Base-by-base conservation (phyloP, 2,797 vertebrate genomes). In the Adrianichthys oophorus region DNA sequence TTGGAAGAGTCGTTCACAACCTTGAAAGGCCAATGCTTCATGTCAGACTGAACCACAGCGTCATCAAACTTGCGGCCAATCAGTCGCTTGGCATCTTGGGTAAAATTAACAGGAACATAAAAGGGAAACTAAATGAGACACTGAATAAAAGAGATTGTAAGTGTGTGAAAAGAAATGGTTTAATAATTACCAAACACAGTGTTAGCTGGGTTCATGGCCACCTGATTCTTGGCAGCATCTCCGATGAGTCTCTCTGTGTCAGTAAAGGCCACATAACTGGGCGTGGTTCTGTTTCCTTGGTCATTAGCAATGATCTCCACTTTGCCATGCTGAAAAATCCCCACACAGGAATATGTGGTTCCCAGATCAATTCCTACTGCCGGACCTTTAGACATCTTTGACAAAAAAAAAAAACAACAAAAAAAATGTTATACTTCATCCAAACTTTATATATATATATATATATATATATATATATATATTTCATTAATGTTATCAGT, bases 21-120 rank as follows among this genome's bases (percentile, higher is more conserved):
- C 45, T 91, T 92, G 81, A 96, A 97, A 44, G 95, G 95, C 95
- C 95, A 97, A 71, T 94, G 86, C 79, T 95, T 96, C 95, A 97
- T 95, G 65, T 97, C 95, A 1, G 93, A 85, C 66, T 97, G 95
- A 24, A 97, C 95, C 41, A 96, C 92, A 0, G 89, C 12, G 50
- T 96, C 95, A 0, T 95, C 94, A 72, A 91, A 96, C 61, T 92
- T 93, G 29, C 95, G 93, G 13, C 95, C 95, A 24, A 97, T 97
- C 63, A 97, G 90, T 5, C 95, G 92, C 68, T 97, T 97, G 19
- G 95, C 95, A 90, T 97, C 94, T 95, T 49, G 41, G 55, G 16
- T 42, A 52, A 37, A 70, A 60, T 57, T 44, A 18, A 42, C 24
- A 54, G 15, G 26, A 47, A 15, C 14, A 41, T 18, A 52, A 17